Conservation (phyloP, 23 tunicate species). For the Clavelina lepadiformis region DNA sequence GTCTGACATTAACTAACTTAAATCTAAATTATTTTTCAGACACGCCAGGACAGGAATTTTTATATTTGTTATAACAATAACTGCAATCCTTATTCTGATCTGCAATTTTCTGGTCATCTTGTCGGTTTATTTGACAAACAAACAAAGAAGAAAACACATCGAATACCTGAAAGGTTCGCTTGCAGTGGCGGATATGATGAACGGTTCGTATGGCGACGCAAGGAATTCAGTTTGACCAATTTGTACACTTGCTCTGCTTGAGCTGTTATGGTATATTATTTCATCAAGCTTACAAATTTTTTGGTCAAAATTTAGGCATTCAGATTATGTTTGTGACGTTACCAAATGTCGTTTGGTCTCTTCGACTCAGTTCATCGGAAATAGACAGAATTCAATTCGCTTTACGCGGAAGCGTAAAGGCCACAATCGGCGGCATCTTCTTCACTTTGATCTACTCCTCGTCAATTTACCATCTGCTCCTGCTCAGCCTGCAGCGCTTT, state of each 20-base stretch:
- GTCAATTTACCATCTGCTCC: constrained; percentile 9
- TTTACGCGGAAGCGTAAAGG: background rate
- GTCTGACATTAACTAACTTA: no score
- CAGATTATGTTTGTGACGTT: constrained; percentile 7
- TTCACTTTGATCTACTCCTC: constrained; percentile 6
- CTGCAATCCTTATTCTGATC: constrained; percentile 1
- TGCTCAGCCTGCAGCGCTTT: constrained; percentile 28
- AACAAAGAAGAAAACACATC: constrained; percentile 2
- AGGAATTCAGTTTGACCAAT: no score
- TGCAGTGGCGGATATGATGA: constrained; percentile 25
- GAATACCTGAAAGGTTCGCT: constrained; percentile 15
- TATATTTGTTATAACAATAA: background rate
- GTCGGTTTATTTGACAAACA: background rate
- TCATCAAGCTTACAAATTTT: no score
- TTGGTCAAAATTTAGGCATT: no score
- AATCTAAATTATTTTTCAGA: no score
- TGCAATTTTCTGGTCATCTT: constrained; percentile 17
- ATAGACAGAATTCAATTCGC: background rate
- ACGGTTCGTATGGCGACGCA: no score
- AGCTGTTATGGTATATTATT: background rate
- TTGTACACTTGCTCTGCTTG: no score
- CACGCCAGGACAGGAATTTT: background rate
- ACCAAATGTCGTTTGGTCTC: constrained; percentile 9
- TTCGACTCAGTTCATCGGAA: constrained; percentile 1
- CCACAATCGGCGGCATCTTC: constrained; percentile 14